Percentiles rank a stretch among this genome's conserved stretches.
phyloP scores from a whole-genome alignment of 1,140 invertebrate species.

The Hylaeus anthracinus region DNA sequence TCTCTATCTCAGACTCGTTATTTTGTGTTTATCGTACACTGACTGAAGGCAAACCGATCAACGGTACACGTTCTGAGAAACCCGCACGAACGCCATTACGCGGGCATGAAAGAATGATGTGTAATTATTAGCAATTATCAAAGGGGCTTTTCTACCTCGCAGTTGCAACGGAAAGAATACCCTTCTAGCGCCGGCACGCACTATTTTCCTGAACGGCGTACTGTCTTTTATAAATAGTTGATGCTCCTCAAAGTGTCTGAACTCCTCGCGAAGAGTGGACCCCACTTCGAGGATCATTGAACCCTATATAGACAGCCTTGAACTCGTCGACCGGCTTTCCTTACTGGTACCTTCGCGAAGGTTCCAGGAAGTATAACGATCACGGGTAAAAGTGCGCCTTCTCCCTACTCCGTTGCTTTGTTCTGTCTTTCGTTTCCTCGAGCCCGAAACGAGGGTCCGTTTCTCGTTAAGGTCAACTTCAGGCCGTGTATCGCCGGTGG shows the following conservation, averaged over 20 bases:
- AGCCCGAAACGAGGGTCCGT: constrained; percentile 29
- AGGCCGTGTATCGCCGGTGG: constrained; percentile 25
- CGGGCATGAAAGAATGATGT: constrained; percentile 3
- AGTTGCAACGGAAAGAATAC: background rate
- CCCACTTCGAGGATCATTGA: constrained; percentile 57
- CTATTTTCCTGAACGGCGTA: constrained; percentile 12
- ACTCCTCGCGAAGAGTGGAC: constrained; percentile 40
- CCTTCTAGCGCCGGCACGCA: constrained; percentile 15
- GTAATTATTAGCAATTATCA: constrained; percentile 8
- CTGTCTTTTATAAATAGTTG: constrained; percentile 51
- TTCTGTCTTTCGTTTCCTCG: constrained; percentile 48
- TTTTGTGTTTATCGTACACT: background rate
- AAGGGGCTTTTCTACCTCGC: background rate
- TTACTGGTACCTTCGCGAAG: constrained; percentile 60
- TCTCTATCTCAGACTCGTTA: too few relatives aligned
- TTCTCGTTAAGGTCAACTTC: constrained; percentile 53
- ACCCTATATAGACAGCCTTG: constrained; percentile 60
- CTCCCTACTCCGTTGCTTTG: constrained; percentile 26
- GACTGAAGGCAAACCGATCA: too few relatives aligned
- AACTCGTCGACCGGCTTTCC: constrained; percentile 67
- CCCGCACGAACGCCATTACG: background rate
- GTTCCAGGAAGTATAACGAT: constrained; percentile 67
- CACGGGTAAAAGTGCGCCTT: constrained; percentile 49
- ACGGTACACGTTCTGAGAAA: background rate
- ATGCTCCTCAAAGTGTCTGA: constrained; percentile 37